Conservation (phyloP, 2,888 invertebrate species). For the Hipparchia sbordonii region DNA sequence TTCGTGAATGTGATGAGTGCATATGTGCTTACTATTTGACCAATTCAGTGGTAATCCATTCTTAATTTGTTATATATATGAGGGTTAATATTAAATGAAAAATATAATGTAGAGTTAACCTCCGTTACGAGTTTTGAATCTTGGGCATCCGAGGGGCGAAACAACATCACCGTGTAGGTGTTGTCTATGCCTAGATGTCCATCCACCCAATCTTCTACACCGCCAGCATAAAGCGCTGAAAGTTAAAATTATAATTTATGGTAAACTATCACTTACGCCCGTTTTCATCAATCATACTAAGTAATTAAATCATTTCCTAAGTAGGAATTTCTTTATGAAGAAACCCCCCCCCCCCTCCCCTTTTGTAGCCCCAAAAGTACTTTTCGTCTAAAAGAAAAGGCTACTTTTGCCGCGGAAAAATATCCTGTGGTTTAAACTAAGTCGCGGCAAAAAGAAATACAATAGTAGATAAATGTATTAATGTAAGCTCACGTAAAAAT, state of each 20-base stretch:
- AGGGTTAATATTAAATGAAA: background rate
- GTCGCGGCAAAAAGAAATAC: background rate
- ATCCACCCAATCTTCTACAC: conserved; percentile 77
- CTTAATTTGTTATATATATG: background rate
- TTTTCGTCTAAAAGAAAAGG: no score
- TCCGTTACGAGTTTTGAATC: conserved; percentile 61
- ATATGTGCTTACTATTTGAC: no score
- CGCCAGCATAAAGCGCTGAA: conserved; percentile 73
- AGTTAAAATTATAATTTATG: conserved; percentile 20
- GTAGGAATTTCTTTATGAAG: no score
- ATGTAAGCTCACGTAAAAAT: conserved; percentile 62
- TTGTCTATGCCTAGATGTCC: conserved; percentile 74
- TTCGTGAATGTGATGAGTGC: no score
- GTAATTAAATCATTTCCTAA: no score
- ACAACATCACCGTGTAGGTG: conserved; percentile 74
- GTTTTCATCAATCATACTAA: no score
- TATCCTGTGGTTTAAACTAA: background rate
- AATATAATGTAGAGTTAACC: conserved; percentile 46
- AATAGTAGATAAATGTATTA: background rate
- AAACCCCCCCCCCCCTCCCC: no score
- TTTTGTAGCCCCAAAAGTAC: no score
- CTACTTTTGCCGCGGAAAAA: background rate
- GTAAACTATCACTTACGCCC: background rate
- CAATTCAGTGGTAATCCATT: no score
- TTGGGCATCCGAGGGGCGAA: conserved; percentile 61